Evolutionary conservation across 2,888 invertebrate species (phyloP).

Genomic region (Cecidostiba fungosa): DNA sequence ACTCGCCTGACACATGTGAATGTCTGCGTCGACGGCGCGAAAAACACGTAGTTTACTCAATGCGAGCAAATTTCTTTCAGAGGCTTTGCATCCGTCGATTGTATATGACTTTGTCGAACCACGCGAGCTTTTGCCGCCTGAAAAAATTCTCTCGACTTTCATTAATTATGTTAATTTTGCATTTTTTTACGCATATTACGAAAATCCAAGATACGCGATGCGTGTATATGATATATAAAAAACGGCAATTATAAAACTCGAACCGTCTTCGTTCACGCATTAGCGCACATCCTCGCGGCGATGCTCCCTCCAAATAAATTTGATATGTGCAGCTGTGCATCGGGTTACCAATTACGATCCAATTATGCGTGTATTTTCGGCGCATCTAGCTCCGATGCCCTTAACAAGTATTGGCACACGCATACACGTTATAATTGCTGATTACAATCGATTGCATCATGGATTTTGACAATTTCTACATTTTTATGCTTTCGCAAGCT

Average conservation of each 20-base stretch:
- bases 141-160: conserved; percentile 13
- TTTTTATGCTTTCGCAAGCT: no score
- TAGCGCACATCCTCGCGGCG: background rate
- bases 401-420: conserved; percentile 28
- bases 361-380: conserved; percentile 52
- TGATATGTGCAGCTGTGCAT: conserved; percentile 49
- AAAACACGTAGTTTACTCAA: conserved; percentile 17
- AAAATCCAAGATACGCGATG: no score
- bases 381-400: conserved; percentile 48
- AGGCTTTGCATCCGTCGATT: background rate
- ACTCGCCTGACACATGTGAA: conserved; percentile 10
- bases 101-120: conserved; percentile 7
- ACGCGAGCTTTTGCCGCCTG: background rate
- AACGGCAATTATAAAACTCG: background rate
- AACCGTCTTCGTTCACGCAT: background rate
- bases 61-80: conserved; percentile 40
- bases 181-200: no score
- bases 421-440: background rate
- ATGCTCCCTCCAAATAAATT: conserved; percentile 31
- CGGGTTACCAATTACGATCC: conserved; percentile 59
- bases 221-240: no score
- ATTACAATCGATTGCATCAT: no score
- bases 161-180: background rate
- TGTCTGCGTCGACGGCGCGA: background rate
- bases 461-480: no score